Evolutionary conservation across 2,888 invertebrate species (phyloP).

Genomic region (Pristionchus entomophagus): DNA sequence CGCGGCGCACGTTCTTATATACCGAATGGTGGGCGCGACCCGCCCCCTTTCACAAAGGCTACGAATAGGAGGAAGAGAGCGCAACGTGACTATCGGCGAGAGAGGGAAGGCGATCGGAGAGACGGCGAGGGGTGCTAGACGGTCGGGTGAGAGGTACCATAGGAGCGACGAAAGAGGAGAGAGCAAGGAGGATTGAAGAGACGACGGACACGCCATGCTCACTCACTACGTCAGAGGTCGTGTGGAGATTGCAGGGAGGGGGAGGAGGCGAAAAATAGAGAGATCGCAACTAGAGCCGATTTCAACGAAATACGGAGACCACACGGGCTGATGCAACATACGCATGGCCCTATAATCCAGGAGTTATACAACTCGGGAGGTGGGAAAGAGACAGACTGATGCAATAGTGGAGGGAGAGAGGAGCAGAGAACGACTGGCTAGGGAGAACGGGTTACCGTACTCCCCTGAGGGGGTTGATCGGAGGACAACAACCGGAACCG

Average conservation of each 20-base stretch:
- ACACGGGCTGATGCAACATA: slow-evolving; percentile 21
- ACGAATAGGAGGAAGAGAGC: slow-evolving; percentile 12
- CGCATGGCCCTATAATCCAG: neutral
- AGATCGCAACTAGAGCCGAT: neutral
- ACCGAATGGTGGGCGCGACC: neutral
- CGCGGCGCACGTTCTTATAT: slow-evolving; percentile 8
- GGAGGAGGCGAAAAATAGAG: neutral
- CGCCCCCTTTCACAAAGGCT: slow-evolving; percentile 44
- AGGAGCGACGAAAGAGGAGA: neutral
- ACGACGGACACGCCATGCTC: neutral
- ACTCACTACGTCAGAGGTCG: slow-evolving; percentile 38
- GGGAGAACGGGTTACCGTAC: slow-evolving; percentile 24
- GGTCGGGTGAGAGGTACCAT: slow-evolving; percentile 17
- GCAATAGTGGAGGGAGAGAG: neutral
- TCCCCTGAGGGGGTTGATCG: neutral
- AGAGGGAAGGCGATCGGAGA: neutral
- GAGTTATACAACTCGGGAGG: slow-evolving; percentile 7
- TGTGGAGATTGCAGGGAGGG: slow-evolving; percentile 7
- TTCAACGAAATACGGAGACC: neutral
- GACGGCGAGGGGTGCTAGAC: slow-evolving; percentile 33
- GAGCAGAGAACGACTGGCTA: neutral
- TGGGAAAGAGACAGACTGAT: slow-evolving; percentile 37
- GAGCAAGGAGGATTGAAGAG: slow-evolving; percentile 8
- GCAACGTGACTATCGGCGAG: slow-evolving; percentile 34
- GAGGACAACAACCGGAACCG: slow-evolving; percentile 20